Evolutionary conservation across 2,888 invertebrate genomes (phyloP), one percentile per base, ranked within the genome.

Genomic region (Diarsia brunnea): DNA sequence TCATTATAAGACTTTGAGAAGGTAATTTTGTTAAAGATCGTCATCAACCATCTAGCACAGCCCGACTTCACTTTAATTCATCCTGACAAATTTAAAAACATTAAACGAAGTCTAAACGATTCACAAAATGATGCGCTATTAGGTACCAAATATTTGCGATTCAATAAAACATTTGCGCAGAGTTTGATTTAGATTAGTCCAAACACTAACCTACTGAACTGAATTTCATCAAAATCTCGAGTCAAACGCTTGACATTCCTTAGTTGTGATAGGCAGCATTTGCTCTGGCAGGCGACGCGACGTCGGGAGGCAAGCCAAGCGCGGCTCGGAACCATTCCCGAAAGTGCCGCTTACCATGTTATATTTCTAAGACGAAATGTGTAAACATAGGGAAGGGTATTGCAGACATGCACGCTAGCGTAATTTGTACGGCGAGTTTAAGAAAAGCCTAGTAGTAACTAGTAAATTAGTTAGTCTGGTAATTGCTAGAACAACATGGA

Each of bases 311-410:
- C 55, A 27, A 31, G n/a, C 38, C 45, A 49, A n/a, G 68, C 45
- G 51, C 51, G 61, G 66, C 80, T 45, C 49, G 27, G 53, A 60
- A 5, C 47, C 69, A 74, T 58, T 72, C 68, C 82, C 43, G 61
- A 69, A 69, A 81, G 61, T 68, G 60, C 47, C 72, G 85, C 78
- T 80, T 79, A 73, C 78, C 76, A 67, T 77, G 80, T 82, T 81
- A 80, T 76, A 84, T 75, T 82, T 82, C 78, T 85, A 64, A 38
- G 69, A 79, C 70, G 67, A 65, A 74, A 38, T 75, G 51, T 27
- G 24, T 49, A 78, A 81, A 83, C 81, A 86, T 67, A 67, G 55
- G 75, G 53, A 24, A 4, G 24, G 4, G 7, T 27, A 69, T 11
- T 21, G 5, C 31, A n/a, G 61, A 45, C 78, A 27, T n/a, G 38